A percentile compares a stretch with the other conserved stretches of the same genome.
Evolutionary conservation across 2,797 vertebrate genomes (phyloP).

Genomic region (Hemitrygon akajei): DNA sequence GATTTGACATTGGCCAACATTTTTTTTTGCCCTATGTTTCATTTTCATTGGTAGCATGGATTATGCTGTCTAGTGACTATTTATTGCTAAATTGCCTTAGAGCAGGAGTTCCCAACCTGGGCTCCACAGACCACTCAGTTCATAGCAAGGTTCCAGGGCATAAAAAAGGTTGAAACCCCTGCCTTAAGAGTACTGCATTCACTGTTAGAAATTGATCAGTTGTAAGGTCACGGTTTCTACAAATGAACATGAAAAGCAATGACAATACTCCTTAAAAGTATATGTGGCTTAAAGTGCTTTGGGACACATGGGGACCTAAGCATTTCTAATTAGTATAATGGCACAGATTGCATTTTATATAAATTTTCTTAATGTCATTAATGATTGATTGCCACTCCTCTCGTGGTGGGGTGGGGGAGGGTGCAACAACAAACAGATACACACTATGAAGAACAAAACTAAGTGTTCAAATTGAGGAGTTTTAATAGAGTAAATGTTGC

Average conservation of each 20-base stretch:
- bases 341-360: too few relatives aligned
- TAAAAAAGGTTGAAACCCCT: too few relatives aligned
- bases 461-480: too few relatives aligned
- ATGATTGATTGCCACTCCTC: not conserved
- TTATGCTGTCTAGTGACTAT: not conserved
- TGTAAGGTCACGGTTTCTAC: not conserved
- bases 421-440: too few relatives aligned
- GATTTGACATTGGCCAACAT: not conserved
- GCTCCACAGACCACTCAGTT: too few relatives aligned
- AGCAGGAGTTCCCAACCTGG: too few relatives aligned
- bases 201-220: not conserved
- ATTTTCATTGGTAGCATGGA: not conserved
- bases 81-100: not conserved
- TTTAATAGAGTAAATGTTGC: too few relatives aligned
- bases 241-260: not conserved
- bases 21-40: not conserved
- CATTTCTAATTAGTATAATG: not conserved
- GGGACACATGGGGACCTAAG: not conserved
- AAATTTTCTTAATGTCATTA: not conserved
- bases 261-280: not conserved
- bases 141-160: too few relatives aligned
- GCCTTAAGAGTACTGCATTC: too few relatives aligned
- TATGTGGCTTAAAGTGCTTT: not conserved
- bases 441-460: not conserved
- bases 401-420: not conserved